These are phyloP conservation scores for Protobothrops flavoviridis DNA, from an alignment of 2,113 vertebrate species.

Conservation along the genomic window DNA sequence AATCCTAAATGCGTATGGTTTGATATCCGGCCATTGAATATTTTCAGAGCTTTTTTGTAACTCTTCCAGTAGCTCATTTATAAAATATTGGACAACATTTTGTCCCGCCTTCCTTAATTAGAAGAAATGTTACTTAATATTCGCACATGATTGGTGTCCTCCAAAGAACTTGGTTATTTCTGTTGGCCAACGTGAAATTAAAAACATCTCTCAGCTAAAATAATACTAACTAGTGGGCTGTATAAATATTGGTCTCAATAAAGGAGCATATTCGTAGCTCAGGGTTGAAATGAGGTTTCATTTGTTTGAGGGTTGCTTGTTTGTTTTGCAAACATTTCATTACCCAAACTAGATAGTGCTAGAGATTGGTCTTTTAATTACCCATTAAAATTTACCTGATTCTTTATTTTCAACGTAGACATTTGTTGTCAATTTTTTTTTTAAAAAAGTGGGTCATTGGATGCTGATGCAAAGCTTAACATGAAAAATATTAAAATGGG, in stretches of 20 bases:
- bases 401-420: background rate
- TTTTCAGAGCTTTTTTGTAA: background rate
- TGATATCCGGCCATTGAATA: background rate
- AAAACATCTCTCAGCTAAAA: background rate
- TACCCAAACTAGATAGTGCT: no score
- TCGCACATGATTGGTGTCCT: background rate
- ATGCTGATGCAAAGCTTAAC: background rate
- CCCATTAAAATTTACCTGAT: background rate
- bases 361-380: background rate
- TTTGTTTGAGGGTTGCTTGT: no score
- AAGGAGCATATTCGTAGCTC: no score
- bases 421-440: background rate
- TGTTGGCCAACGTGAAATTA: background rate
- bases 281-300: no score
- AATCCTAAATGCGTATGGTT: fast-evolving
- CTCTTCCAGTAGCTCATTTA: background rate
- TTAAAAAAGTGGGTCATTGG: background rate
- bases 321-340: no score
- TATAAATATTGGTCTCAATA: background rate
- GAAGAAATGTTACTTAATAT: background rate
- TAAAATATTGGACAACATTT: background rate
- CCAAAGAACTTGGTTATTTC: background rate
- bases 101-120: background rate
- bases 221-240: background rate
- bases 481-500: background rate